Conservation (phyloP, 2,113 vertebrate species). For the Ceyx cyanopectus region DNA sequence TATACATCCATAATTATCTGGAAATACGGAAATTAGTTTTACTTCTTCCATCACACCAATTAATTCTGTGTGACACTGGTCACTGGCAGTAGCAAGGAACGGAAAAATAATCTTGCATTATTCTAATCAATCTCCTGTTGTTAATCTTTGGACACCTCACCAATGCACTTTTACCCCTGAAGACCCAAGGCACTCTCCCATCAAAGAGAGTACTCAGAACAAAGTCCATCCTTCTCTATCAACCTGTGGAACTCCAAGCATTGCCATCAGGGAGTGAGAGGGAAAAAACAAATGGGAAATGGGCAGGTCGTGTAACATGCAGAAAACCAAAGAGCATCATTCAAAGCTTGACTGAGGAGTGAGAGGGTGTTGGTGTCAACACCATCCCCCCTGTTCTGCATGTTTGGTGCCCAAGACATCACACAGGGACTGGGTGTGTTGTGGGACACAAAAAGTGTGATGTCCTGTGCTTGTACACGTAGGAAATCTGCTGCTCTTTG, state of each 20-base stretch:
- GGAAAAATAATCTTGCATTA: neutral
- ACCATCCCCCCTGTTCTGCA: neutral
- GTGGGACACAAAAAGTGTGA: neutral
- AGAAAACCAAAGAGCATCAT: neutral
- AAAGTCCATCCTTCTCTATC: neutral
- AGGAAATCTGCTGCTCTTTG: neutral
- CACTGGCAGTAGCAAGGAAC: neutral
- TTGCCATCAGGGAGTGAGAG: neutral
- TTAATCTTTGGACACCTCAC: neutral
- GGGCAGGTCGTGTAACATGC: neutral
- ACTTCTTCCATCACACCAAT: neutral
- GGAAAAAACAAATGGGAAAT: neutral
- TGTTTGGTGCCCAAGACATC: neutral
- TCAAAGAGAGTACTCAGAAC: neutral
- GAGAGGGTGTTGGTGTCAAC: accelerated
- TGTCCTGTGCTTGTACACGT: accelerated
- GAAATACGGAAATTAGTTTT: neutral
- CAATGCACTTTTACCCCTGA: neutral
- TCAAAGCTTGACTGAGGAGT: neutral
- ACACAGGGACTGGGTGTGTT: neutral
- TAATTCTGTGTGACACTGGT: neutral
- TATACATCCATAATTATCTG: neutral
- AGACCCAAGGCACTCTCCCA: neutral
- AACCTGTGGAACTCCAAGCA: neutral
- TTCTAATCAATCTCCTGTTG: neutral